These are phyloP conservation scores for Kradibia gibbosae DNA, from an alignment of 1,140 invertebrate species.

Conservation along the genomic window DNA sequence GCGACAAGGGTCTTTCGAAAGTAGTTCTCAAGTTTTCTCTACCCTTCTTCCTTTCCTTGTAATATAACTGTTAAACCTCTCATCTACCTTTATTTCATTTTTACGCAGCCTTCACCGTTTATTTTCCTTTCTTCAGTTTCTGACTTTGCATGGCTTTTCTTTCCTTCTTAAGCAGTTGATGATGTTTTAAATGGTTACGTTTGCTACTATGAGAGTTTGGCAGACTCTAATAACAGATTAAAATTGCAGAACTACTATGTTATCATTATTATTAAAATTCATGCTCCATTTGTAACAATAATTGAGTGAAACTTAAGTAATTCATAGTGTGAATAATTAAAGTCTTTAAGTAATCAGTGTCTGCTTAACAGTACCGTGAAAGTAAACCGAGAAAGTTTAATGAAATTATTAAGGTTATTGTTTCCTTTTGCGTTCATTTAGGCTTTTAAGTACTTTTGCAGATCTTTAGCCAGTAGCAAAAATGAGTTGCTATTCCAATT, in stretches of 20 bases:
- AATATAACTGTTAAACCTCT: not conserved
- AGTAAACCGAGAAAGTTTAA: not conserved
- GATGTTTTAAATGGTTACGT: not conserved
- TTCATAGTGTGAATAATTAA: slow-evolving; percentile 8
- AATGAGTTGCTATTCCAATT: not conserved
- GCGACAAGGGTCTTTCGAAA: not conserved
- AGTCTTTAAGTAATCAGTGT: not conserved
- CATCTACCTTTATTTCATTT: not conserved
- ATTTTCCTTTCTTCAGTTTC: too few relatives aligned
- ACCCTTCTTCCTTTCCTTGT: not conserved
- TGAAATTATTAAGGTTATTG: slow-evolving; percentile 23
- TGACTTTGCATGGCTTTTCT: not conserved
- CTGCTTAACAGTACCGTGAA: not conserved
- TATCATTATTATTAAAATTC: not conserved
- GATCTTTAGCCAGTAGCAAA: not conserved
- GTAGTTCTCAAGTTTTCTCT: not conserved
- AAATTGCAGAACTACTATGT: not conserved
- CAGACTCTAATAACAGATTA: not conserved
- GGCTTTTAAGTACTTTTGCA: slow-evolving; percentile 1
- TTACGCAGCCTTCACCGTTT: not conserved
- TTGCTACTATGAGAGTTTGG: not conserved
- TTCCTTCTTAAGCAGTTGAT: not conserved
- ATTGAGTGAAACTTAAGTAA: not conserved
- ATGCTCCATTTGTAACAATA: not conserved
- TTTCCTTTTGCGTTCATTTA: not conserved